Conservation (phyloP, 1,140 invertebrate genomes). For the Pseudomyrmex dendroicus region DNA sequence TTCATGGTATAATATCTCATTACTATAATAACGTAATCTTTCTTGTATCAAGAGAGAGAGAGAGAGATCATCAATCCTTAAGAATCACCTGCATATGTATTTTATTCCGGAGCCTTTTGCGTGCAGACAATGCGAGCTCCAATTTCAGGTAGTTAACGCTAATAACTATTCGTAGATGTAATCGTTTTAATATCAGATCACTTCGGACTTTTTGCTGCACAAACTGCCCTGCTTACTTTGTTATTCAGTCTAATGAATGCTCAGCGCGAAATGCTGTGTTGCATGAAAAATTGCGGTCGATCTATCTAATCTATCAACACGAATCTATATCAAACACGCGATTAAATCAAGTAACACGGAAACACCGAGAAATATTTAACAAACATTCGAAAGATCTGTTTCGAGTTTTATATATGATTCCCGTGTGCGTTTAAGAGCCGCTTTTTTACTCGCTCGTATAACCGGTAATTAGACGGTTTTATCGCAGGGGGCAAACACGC, state of each 20-base stretch:
- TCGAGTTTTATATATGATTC: not conserved
- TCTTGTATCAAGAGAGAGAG: slow-evolving; percentile 17
- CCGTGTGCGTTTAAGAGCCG: not conserved
- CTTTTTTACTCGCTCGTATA: not conserved
- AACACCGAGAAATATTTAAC: no score
- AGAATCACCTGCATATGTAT: slow-evolving; percentile 55
- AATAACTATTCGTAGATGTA: slow-evolving; percentile 51
- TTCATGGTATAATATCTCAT: not conserved
- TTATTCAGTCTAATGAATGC: slow-evolving; percentile 34
- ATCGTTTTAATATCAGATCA: slow-evolving; percentile 42
- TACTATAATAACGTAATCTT: slow-evolving; percentile 48
- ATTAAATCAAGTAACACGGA: not conserved
- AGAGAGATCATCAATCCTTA: slow-evolving; percentile 49
- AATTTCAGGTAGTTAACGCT: slow-evolving; percentile 64
- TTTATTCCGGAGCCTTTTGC: slow-evolving; percentile 46
- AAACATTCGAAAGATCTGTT: no score
- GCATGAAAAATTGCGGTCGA: slow-evolving; percentile 20
- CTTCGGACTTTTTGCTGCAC: slow-evolving; percentile 49
- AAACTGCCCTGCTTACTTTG: slow-evolving; percentile 24
- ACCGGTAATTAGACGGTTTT: not conserved
- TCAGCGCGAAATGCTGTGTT: not conserved
- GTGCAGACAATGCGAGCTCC: slow-evolving; percentile 59
- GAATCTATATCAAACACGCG: no score
- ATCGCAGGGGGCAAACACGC: slow-evolving; percentile 34
- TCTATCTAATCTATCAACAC: slow-evolving; percentile 24